Percentiles rank a stretch among this genome's conserved stretches.
These are phyloP conservation scores for Dallia pectoralis DNA, from an alignment of 2,797 vertebrate species.

Conservation along the genomic window DNA sequence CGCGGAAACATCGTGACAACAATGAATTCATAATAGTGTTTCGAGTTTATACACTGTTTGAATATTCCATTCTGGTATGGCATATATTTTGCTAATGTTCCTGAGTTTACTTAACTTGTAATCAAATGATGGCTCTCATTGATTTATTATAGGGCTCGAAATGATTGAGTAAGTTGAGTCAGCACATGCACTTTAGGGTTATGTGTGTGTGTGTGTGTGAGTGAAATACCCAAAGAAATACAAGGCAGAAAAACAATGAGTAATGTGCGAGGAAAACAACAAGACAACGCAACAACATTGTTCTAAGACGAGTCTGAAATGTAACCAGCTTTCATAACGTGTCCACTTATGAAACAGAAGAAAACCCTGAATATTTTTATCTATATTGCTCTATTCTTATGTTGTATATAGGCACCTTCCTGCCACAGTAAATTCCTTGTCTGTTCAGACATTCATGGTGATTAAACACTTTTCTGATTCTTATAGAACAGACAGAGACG, in stretches of 20 bases:
- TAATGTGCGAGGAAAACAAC: conserved; percentile 1
- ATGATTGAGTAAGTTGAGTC: conserved; percentile 43
- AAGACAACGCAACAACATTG: not conserved
- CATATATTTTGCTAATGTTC: conserved; percentile 39
- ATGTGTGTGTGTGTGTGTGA: conserved; percentile 8
- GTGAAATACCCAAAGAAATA: not conserved
- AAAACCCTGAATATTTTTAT: no score
- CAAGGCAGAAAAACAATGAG: conserved; percentile 16
- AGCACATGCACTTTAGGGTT: conserved; percentile 40
- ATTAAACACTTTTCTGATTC: no score
- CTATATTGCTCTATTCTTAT: no score
- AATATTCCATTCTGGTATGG: conserved; percentile 26
- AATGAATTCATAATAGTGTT: conserved; percentile 54
- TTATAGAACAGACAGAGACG: conserved; percentile 9
- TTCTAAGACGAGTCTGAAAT: not conserved
- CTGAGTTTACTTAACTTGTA: conserved; percentile 5
- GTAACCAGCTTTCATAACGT: no score
- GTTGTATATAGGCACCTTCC: no score
- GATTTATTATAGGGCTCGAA: not conserved
- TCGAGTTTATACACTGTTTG: conserved; percentile 26
- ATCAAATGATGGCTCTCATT: not conserved
- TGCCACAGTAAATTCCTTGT: no score
- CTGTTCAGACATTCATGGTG: no score
- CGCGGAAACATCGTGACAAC: conserved; percentile 62
- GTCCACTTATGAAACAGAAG: no score